Evolutionary conservation across 2,797 vertebrate species (phyloP), one percentile per base, ranked within the genome.

Genomic region (Pantherophis vulpinus): DNA sequence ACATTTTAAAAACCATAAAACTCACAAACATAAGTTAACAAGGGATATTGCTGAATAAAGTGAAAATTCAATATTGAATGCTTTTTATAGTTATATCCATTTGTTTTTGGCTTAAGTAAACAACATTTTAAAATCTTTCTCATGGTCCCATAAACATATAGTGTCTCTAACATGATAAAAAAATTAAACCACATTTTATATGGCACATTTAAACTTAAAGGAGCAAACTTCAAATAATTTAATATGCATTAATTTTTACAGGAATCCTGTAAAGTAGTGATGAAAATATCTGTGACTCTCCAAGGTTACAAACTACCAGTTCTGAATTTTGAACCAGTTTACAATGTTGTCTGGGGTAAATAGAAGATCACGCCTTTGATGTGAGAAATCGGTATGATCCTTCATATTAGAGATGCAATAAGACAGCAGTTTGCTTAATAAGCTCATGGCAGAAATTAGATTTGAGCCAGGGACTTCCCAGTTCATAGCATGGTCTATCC

Each of bases 41-140:
- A 83, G 37, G 37, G 23, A 47, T 83, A 47, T 83, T 83, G 20
- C 42, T 47, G 74, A 83, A 47, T 83, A 83, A 83, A 83, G 37
- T 83, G 47, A 83, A 47, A 25, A 47, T 83, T 83, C 37, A 47
- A 5, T 47, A 47, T 74, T 10, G 14, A 16, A 23, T 2, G 0
- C 54, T n/a, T 91, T 92, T 88, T 95, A 74, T 20, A 60, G 6
- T 66, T 87, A 2, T 13, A 89, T 83, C 61, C 86, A 83, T 94
- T 88, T 93, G 5, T 93, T 89, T 63, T 70, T 90, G 42, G 16
- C 20, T 14, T 91, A 55, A 37, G 14, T 94, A 92, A 90, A 20
- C 1, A 0, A 13, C 86, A 70, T 58, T 42, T 54, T 86, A 91
- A 94, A 92, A 91, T 0, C 70, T 88, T 93, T 95, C 55, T 55